Evolutionary conservation across 2,888 invertebrate genomes (phyloP), one percentile per base, ranked within the genome.

Genomic region (Incurvaria masculella): DNA sequence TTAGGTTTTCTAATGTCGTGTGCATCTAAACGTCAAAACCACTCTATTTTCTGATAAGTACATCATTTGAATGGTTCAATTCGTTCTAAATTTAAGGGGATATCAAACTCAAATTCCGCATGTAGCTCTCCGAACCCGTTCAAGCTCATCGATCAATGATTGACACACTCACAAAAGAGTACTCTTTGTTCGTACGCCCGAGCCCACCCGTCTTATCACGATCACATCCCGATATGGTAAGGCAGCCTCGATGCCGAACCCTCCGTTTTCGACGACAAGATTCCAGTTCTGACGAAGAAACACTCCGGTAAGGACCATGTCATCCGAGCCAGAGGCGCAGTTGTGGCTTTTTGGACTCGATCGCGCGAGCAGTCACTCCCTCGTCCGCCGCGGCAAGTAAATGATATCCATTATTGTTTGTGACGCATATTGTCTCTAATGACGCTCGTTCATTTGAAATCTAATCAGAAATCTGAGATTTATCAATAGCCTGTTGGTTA

Each of bases 371-470:
- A 68, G 57, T 55, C 52, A 49, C 49, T 23, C 41, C 18, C 26
- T 20, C n/a, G 17, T 38, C 58, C 52, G 51, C 56, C 60, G 61
- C 59, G 66, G 63, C 65, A 64, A 62, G 65, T 62, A 65, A 63
- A 66, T 63, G 65, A 59, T 59, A 57, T 61, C 61, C 64, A 61
- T 66, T 60, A 66, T 61, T 57, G 62, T 62, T 62, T 60, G 11
- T 21, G 46, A 39, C 45, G 47, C 3, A 54, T 61, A 64, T 65
- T 64, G 56, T 55, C 44, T 59, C 59, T 67, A 66, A 68, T 65
- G 68, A 61, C 57, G 53, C 51, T 45, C 52, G 53, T 50, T 54
- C 51, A 55, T 40, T 18, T 40, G 14, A 51, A 52, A 69, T 33
- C 33, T 33, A 33, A 33, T 33, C 33, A 14, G 14, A 14, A 33